Evolutionary conservation across 2,797 vertebrate genomes (phyloP), one percentile per base, ranked within the genome.

Genomic region (Helicolenus hilgendorfi): DNA sequence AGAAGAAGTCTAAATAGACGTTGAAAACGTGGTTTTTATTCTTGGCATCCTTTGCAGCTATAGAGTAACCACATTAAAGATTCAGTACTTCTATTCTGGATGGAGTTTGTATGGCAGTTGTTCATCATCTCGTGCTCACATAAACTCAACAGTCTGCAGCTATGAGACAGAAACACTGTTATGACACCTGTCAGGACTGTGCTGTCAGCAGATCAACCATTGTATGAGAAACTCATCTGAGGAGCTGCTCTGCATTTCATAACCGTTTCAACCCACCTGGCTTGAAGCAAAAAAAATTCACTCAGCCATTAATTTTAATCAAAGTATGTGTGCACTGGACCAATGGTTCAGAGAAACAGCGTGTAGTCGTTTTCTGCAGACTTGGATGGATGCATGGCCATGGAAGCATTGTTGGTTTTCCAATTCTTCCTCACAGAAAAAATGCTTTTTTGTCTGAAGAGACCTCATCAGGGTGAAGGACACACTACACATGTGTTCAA

Each of bases 221-320:
- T 79, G 59, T 63, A 77, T 33, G 77, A 71, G 53, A 27, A 82
- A 79, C 82, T 74, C 73, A 73, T 85, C 70, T 69, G 63, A 83
- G 27, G n/a, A 80, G 81, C 38, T 62, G 41, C 72, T 38, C 62
- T 29, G 31, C 67, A 63, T 49, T 73, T 92, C 18, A 87, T 88
- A 81, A 59, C 20, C 0, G 64, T 88, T 89, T 77, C 70, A 64
- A 41, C 10, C 29, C 64, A 84, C 3, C 31, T 64, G 69, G 45
- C 68, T 53, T 68, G 4, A n/a, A 38, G 36, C 69, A 41, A 62
- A 69, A 62, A 64, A 49, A n/a, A 27, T 63, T 80, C 85, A 75
- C 13, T 74, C 83, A 90, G 72, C 71, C 60, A 65, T 91, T 85
- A 5, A 78, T 87, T 93, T 82, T 84, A 83, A 90, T 92, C 75